A percentile compares a stretch with the other conserved stretches of the same genome.
Evolutionary conservation across 2,888 invertebrate species (phyloP).

Genomic region (Chrysolina haemoptera): DNA sequence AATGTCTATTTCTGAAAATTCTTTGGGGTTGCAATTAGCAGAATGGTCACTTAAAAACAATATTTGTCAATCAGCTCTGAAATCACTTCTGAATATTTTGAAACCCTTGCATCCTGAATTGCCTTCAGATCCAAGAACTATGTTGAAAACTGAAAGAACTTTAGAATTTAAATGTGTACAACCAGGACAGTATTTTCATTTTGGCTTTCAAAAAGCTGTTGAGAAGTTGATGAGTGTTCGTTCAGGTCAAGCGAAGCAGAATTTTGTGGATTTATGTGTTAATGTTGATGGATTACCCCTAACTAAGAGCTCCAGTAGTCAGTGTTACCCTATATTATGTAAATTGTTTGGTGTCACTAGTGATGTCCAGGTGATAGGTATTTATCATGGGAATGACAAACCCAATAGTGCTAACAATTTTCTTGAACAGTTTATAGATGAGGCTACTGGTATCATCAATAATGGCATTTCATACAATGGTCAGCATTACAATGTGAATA

Average conservation of each 20-base stretch:
- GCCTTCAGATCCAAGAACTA: slow-evolving; percentile 39
- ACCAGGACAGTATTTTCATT: slow-evolving; percentile 30
- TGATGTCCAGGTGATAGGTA: slow-evolving; percentile 12
- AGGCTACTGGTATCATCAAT: slow-evolving; percentile 27
- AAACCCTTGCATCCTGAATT: slow-evolving; percentile 34
- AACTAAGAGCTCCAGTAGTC: slow-evolving; percentile 27
- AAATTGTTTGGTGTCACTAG: slow-evolving; percentile 7
- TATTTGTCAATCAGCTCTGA: slow-evolving; percentile 26
- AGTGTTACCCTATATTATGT: slow-evolving; percentile 25
- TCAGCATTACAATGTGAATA: slow-evolving; percentile 23
- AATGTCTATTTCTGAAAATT: slow-evolving; percentile 25
- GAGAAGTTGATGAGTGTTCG: slow-evolving; percentile 20
- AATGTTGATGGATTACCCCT: slow-evolving; percentile 30
- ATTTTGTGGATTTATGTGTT: slow-evolving; percentile 26
- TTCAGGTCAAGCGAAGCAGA: slow-evolving; percentile 26
- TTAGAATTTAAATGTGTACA: slow-evolving; percentile 24
- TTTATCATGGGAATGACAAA: slow-evolving; percentile 33
- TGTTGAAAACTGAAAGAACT: slow-evolving; percentile 28
- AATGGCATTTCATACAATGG: slow-evolving; percentile 23
- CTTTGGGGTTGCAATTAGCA: slow-evolving; percentile 37
- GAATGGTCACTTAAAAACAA: slow-evolving; percentile 30
- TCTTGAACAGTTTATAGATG: slow-evolving; percentile 25
- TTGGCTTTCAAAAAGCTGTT: slow-evolving; percentile 30
- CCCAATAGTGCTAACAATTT: slow-evolving; percentile 29
- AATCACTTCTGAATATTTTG: slow-evolving; percentile 26